Evolutionary conservation across 2,888 invertebrate species (phyloP), one percentile per base, ranked within the genome.

Genomic region (Clusia tigrina): DNA sequence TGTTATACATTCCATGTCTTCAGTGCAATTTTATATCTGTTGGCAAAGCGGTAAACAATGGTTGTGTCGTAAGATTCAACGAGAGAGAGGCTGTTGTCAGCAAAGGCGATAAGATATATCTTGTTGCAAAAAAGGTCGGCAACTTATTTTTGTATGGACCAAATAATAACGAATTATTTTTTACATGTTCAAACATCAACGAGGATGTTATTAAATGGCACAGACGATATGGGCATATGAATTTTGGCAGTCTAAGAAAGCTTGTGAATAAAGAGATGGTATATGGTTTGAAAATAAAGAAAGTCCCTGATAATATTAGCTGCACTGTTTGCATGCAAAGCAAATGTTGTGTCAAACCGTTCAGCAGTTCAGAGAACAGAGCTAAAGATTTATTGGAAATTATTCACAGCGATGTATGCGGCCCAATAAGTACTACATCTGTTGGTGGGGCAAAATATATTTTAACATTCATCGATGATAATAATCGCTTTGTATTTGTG

Each of bases 381-480:
- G 25, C 56, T 5, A 54, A n/a, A 2, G 23, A 58, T 37, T 26
- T 58, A 15, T n/a, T 54, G 2, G 54, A 38, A 10, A 25, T 54
- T 18, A 25, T 46, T 2, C 51, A 60, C 22, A 55, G 51, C 1
- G 55, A 51, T 18, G 55, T 60, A 6, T 51, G 60, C 25, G 55
- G 55, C 25, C 60, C 55, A 23, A 55, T 61, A 51, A 60, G 42
- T 12, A 62, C 54, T 32, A 22, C 51, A 55, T 67, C 62, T 2
- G 24, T 62, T 24, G 58, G 65, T 22, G 65, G 58, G 2, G 32
- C 63, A 2, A 32, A 42, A 46, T 67, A 60, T 62, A 64, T 62
- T 46, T 20, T 64, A n/a, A 65, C 67, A 2, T 65, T 67, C 12
- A 63, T 65, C n/a, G n/a, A n/a, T n/a, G n/a, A n/a, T n/a, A n/a